Conservation (phyloP, 1,140 invertebrate genomes). For the Apolygus lucorum region DNA sequence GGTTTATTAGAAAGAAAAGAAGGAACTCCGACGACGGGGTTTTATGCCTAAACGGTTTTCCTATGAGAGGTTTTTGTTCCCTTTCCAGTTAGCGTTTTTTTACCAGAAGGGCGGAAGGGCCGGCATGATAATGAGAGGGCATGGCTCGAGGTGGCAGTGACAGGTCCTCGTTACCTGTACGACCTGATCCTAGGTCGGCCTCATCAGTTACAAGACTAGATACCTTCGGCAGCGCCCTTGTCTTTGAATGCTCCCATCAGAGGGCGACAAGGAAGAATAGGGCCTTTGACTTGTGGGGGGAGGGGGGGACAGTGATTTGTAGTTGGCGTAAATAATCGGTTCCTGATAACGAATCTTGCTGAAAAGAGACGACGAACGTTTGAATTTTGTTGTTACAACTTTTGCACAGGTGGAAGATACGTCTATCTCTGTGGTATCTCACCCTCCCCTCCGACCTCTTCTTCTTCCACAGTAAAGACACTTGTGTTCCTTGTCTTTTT, state of each 20-base stretch:
- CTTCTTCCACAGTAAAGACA: too few relatives aligned
- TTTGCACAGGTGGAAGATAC: too few relatives aligned
- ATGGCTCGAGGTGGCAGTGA: background rate
- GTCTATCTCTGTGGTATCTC: too few relatives aligned
- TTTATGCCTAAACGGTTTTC: constrained; percentile 2
- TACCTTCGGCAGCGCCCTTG: background rate
- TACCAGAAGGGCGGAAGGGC: background rate
- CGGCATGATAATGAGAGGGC: constrained; percentile 14
- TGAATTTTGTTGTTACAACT: too few relatives aligned
- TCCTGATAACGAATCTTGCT: background rate
- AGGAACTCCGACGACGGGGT: background rate
- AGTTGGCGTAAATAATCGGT: too few relatives aligned
- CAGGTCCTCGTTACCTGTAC: constrained; percentile 4
- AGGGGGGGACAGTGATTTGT: too few relatives aligned
- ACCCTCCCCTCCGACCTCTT: too few relatives aligned
- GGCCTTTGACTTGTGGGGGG: background rate
- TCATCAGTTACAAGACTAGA: too few relatives aligned
- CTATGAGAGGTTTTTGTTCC: background rate
- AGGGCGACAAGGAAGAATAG: background rate
- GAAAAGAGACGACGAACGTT: too few relatives aligned
- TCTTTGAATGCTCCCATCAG: background rate
- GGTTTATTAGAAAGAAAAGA: background rate
- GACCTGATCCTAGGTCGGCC: too few relatives aligned
- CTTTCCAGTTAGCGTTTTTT: background rate
- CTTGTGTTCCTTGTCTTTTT: too few relatives aligned